phyloP scores from a whole-genome alignment of 2,797 vertebrate genomes.

The Characodon lateralis region DNA sequence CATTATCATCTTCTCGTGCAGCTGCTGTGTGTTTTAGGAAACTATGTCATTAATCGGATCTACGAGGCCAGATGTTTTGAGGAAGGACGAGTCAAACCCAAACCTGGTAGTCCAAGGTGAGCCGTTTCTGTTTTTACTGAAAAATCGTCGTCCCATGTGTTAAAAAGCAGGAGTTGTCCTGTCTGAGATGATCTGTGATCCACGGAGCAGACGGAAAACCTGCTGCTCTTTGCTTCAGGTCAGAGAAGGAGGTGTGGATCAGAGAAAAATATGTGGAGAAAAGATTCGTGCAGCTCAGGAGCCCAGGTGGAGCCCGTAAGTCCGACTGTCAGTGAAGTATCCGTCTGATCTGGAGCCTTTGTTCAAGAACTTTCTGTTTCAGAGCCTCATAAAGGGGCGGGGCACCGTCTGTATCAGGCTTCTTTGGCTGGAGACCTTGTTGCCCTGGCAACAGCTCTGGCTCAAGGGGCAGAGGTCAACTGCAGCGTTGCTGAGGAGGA shows the following conservation, averaged over 20 bases:
- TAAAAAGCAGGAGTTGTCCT: too few relatives aligned
- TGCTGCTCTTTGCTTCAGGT: slow-evolving; percentile 44
- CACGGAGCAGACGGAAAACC: too few relatives aligned
- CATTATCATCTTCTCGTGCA: slow-evolving; percentile 21
- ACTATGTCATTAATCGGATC: slow-evolving; percentile 75
- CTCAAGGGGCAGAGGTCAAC: slow-evolving; percentile 76
- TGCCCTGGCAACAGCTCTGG: slow-evolving; percentile 70
- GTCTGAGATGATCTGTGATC: too few relatives aligned
- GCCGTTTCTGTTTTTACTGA: too few relatives aligned
- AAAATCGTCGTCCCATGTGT: too few relatives aligned
- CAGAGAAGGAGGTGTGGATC: slow-evolving; percentile 81
- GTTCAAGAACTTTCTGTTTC: not conserved
- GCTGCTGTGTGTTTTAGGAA: slow-evolving; percentile 80
- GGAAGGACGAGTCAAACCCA: slow-evolving; percentile 67
- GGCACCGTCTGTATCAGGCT: slow-evolving; percentile 63
- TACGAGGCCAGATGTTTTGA: slow-evolving; percentile 70
- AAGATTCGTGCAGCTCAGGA: slow-evolving; percentile 64
- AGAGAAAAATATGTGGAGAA: slow-evolving; percentile 80
- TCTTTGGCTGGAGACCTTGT: slow-evolving; percentile 68
- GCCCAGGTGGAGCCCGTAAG: slow-evolving; percentile 40
- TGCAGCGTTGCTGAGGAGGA: slow-evolving; percentile 58
- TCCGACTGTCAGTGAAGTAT: not conserved
- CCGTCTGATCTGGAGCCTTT: not conserved
- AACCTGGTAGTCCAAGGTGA: slow-evolving; percentile 65
- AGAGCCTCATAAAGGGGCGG: slow-evolving; percentile 33